These are phyloP conservation scores for Leptocoma aspasia DNA, from an alignment of 2,113 vertebrate species.

Conservation along the genomic window DNA sequence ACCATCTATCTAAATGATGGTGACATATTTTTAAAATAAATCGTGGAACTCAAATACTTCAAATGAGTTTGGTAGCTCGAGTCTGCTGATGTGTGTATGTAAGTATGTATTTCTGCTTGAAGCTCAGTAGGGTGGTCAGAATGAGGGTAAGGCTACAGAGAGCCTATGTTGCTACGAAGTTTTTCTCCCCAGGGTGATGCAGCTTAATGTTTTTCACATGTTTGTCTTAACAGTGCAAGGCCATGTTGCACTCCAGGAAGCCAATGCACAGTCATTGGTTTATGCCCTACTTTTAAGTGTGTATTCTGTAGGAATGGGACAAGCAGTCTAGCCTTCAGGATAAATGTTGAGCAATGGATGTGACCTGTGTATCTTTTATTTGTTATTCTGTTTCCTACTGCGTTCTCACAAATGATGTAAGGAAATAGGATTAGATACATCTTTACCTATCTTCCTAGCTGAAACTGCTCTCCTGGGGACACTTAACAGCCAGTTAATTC, in stretches of 20 bases:
- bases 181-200: neutral
- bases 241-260: neutral
- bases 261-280: neutral
- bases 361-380: neutral
- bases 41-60: neutral
- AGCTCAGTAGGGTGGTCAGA: neutral
- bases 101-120: neutral
- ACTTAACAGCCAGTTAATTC: neutral
- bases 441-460: neutral
- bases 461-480: neutral
- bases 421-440: neutral
- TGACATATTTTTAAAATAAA: neutral
- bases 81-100: neutral
- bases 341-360: neutral
- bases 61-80: neutral
- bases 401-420: neutral
- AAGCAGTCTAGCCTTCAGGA: neutral
- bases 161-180: neutral
- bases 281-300: neutral
- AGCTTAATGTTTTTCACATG: neutral
- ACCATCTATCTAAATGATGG: neutral
- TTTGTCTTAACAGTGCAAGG: neutral
- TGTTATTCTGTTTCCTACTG: neutral
- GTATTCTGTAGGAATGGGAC: neutral
- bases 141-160: neutral